These are phyloP conservation scores for Catostylus mosaicus DNA, from an alignment of 30 jellyfish, hydroid and myxozoan genomes.

Conservation along the genomic window DNA sequence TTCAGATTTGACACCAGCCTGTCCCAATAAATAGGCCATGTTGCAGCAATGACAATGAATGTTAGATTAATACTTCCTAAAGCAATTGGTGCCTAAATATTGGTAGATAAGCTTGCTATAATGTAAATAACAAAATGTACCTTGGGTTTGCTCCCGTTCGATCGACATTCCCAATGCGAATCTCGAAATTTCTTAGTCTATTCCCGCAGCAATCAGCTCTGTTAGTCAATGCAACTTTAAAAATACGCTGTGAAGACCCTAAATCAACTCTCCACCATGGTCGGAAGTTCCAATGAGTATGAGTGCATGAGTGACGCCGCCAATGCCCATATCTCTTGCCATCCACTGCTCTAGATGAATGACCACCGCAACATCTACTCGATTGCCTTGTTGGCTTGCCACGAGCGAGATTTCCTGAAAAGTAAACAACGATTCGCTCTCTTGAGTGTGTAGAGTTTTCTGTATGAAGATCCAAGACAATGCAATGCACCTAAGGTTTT, in stretches of 20 bases:
- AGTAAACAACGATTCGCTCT: not conserved
- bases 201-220: not conserved
- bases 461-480: not conserved
- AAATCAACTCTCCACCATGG: not conserved
- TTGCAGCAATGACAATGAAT: too few species aligned
- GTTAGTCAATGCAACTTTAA: not conserved
- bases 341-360: too few species aligned
- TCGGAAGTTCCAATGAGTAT: not conserved
- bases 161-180: slow-evolving; percentile 42
- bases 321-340: not conserved
- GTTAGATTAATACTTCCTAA: too few species aligned
- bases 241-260: not conserved
- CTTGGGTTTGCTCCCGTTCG: slow-evolving; percentile 4
- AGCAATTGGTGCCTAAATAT: too few species aligned
- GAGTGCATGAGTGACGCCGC: not conserved
- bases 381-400: not conserved
- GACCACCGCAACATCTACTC: not conserved
- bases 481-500: not conserved
- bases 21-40: not conserved
- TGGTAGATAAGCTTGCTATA: too few species aligned
- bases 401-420: not conserved
- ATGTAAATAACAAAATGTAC: not conserved
- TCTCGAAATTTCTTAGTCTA: slow-evolving; percentile 11
- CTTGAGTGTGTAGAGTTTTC: not conserved
- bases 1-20: too few species aligned